phyloP scores from a whole-genome alignment of 2,113 vertebrate species.

The Ranitomeya variabilis region DNA sequence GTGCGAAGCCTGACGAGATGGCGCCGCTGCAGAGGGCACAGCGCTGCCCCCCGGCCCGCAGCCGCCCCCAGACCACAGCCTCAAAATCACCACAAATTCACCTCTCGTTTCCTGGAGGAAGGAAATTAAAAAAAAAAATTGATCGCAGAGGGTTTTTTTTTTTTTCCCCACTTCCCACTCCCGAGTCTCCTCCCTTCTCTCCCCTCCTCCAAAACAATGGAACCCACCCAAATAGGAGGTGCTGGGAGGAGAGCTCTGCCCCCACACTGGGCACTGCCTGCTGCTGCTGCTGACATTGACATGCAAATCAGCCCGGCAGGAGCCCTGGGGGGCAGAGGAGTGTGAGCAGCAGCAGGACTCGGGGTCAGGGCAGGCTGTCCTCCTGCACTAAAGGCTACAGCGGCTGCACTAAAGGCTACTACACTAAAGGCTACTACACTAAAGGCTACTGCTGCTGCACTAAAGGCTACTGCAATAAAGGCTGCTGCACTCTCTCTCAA shows the following conservation, averaged over 20 bases:
- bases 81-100: not conserved
- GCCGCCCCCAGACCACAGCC: not conserved
- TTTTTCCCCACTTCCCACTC: slow-evolving; percentile 40
- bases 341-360: too few species aligned
- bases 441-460: not conserved
- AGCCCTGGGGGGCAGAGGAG: not conserved
- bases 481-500: not conserved
- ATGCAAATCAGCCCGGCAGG: slow-evolving; percentile 19
- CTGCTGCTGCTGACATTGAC: not conserved
- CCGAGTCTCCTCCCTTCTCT: slow-evolving; percentile 17
- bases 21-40: slow-evolving; percentile 52
- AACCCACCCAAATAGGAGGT: slow-evolving; percentile 47
- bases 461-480: too few species aligned
- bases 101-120: not conserved
- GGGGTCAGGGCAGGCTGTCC: too few species aligned
- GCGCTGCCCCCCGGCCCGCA: slow-evolving; percentile 46
- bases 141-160: slow-evolving; percentile 18
- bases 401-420: too few species aligned
- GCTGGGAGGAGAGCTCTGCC: not conserved
- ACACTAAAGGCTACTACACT: not conserved
- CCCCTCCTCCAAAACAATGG: slow-evolving; percentile 50
- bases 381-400: too few species aligned
- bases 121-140: not conserved
- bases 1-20: slow-evolving; percentile 69
- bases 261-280: slow-evolving; percentile 16